phyloP scores from a whole-genome alignment of 1,140 invertebrate genomes.

The Bradysia coprophila region DNA sequence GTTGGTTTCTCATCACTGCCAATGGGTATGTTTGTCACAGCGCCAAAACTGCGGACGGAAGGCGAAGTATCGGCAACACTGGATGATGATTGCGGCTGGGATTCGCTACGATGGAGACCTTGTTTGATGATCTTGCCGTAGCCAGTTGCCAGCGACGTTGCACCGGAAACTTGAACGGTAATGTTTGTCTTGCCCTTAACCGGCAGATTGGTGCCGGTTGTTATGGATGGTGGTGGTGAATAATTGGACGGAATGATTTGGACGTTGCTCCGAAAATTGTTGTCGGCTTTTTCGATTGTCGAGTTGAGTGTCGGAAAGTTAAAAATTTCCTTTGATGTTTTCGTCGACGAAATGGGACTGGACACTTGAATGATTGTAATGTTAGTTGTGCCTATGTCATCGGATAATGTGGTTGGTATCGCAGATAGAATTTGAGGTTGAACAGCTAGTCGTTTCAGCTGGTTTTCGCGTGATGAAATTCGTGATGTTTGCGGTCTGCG shows the following conservation, averaged over 20 bases:
- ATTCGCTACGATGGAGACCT: neutral
- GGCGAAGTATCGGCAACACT: neutral
- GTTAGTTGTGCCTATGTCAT: conserved; percentile 10
- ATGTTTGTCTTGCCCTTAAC: conserved; percentile 2
- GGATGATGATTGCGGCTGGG: neutral
- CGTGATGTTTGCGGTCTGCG: conserved; percentile 18
- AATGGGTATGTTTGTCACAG: neutral
- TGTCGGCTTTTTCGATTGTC: conserved; percentile 2
- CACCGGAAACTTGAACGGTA: conserved; percentile 13
- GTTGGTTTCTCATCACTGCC: neutral
- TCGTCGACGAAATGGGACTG: conserved; percentile 11
- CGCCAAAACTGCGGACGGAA: neutral
- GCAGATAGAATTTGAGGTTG: neutral
- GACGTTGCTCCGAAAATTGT: conserved; percentile 16
- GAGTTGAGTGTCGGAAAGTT: conserved; percentile 17
- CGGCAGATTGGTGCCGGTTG: conserved; percentile 4
- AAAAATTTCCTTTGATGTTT: conserved; percentile 15
- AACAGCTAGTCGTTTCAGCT: conserved; percentile 6
- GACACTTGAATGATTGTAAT: conserved; percentile 22
- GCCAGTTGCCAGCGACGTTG: neutral
- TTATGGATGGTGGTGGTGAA: conserved; percentile 12
- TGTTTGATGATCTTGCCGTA: neutral
- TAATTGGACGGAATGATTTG: conserved; percentile 25
- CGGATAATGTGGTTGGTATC: neutral
- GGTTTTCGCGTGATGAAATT: conserved; percentile 19